These are phyloP conservation scores for Halichoeres trimaculatus DNA, from an alignment of 2,113 vertebrate species.

Conservation along the genomic window DNA sequence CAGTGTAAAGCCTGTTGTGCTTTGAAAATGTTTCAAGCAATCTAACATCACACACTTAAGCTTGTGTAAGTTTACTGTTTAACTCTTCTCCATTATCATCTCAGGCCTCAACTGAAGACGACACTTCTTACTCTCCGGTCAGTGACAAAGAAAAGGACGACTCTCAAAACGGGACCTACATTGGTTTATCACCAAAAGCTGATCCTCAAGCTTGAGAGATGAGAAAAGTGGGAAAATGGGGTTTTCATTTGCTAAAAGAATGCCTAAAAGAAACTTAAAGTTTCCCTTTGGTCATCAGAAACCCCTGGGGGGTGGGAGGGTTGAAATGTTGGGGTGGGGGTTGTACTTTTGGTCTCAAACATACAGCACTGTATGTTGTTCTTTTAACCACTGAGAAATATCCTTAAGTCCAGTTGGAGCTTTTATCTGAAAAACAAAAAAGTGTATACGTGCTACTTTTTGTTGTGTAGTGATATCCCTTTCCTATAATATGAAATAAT, in stretches of 20 bases:
- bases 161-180: slow-evolving; percentile 77
- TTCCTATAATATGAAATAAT: background rate
- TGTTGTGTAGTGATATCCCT: slow-evolving; percentile 1
- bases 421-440: background rate
- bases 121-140: slow-evolving; percentile 77
- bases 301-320: background rate
- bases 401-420: background rate
- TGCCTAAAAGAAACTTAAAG: background rate
- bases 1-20: background rate
- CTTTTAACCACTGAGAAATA: background rate
- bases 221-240: background rate
- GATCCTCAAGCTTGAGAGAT: slow-evolving; percentile 65
- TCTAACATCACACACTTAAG: background rate
- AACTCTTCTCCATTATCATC: slow-evolving; percentile 10
- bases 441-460: background rate
- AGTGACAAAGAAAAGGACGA: slow-evolving; percentile 77
- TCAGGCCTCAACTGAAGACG: slow-evolving; percentile 70
- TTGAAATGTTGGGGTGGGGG: too few relatives aligned
- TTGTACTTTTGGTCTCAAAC: slow-evolving; percentile 14
- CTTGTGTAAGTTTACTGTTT: background rate
- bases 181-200: slow-evolving; percentile 69
- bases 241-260: slow-evolving; percentile 3
- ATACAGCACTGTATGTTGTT: background rate
- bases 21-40: background rate
- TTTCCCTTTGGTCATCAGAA: slow-evolving; percentile 13